Conservation (phyloP, 2,888 invertebrate genomes). For the Stenolophus ochropezus region DNA sequence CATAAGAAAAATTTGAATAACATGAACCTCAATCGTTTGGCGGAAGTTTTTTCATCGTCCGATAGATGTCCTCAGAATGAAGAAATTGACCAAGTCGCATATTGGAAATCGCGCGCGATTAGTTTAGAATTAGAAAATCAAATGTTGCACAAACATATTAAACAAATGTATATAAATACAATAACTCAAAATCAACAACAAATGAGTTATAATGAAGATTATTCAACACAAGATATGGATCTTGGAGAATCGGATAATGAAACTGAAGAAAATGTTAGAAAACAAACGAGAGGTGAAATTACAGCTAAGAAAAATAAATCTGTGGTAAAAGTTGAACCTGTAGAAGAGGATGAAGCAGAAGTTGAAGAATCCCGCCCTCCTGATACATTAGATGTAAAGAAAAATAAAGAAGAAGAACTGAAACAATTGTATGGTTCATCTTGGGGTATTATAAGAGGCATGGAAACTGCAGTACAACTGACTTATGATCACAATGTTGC, state of each 20-base stretch:
- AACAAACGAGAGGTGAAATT: too few relatives aligned
- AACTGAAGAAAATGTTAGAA: too few relatives aligned
- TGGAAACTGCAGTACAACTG: constrained; percentile 83
- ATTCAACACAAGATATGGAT: constrained; percentile 61
- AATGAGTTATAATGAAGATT: constrained; percentile 47
- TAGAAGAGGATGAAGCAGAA: constrained; percentile 63
- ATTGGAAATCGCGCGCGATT: constrained; percentile 78
- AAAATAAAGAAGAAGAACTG: constrained; percentile 70
- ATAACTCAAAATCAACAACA: constrained; percentile 56
- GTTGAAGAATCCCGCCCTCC: constrained; percentile 67
- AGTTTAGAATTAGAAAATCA: constrained; percentile 77
- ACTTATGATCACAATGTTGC: constrained; percentile 80
- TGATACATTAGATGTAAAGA: constrained; percentile 67
- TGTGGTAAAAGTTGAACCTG: constrained; percentile 63
- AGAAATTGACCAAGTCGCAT: constrained; percentile 75
- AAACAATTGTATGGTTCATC: constrained; percentile 79
- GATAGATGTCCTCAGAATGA: not conserved
- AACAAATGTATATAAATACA: constrained; percentile 68
- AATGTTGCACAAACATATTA: constrained; percentile 75
- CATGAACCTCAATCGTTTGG: not conserved
- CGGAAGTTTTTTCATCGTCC: not conserved
- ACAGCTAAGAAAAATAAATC: not conserved
- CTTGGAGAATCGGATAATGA: constrained; percentile 65
- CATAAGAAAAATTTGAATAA: constrained; percentile 29
- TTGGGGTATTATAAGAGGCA: constrained; percentile 81